phyloP scores from a whole-genome alignment of 1,140 invertebrate species.

The Vollenhovia emeryi region DNA sequence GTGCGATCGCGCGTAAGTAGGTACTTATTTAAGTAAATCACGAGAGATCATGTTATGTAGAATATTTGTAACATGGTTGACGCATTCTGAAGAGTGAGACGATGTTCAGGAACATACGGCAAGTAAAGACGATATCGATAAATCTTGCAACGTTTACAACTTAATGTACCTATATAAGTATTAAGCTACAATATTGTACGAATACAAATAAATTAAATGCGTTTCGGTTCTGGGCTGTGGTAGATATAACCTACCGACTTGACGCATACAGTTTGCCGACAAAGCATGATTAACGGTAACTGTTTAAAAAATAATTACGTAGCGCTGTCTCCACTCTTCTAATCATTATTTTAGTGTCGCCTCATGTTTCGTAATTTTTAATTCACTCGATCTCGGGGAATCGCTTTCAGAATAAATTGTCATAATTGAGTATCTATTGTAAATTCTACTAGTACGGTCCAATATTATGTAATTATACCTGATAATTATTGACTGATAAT shows the following conservation, averaged over 20 bases:
- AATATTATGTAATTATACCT: background rate
- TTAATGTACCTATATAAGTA: constrained; percentile 9
- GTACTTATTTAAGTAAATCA: constrained; percentile 19
- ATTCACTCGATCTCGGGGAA: background rate
- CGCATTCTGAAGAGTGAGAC: background rate
- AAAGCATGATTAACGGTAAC: background rate
- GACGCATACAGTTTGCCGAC: background rate
- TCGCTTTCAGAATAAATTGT: background rate
- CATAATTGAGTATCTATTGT: background rate
- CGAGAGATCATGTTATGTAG: constrained; percentile 16
- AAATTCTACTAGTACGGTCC: background rate
- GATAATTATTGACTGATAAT: background rate
- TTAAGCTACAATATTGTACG: constrained; percentile 20
- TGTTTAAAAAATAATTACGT: background rate
- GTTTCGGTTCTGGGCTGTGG: background rate
- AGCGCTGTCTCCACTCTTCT: background rate
- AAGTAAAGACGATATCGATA: background rate
- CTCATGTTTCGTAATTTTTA: background rate
- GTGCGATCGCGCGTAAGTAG: constrained; percentile 13
- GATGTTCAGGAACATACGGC: background rate
- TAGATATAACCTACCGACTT: background rate
- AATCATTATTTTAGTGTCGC: background rate
- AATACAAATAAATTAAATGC: background rate
- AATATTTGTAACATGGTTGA: constrained; percentile 6
- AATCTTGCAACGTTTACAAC: constrained; percentile 11